Evolutionary conservation across 2,797 vertebrate genomes (phyloP), one percentile per base, ranked within the genome.

Genomic region (Ctenosaura bakeri): DNA sequence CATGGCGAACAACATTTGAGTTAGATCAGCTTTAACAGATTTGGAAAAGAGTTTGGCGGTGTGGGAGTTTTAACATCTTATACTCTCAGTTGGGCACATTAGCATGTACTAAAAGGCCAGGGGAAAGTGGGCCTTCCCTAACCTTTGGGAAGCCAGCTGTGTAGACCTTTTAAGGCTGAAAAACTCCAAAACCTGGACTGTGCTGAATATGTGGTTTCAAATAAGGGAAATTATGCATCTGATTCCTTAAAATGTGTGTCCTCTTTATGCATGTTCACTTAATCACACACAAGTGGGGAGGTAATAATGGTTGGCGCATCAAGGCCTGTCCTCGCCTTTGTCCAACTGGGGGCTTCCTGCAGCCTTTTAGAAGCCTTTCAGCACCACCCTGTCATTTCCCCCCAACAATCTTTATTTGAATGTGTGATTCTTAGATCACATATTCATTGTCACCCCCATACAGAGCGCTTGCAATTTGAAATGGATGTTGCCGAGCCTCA

Each of bases 291-390:
- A 56, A 35, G 76, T 54, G 73, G 26, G 32, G 20, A 52, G n/a
- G 56, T 38, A 46, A 62, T n/a, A 20, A 2, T 4, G 82, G 52
- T 80, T 76, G 89, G 89, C 89, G 71, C 64, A 80, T 80, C 83
- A 77, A 82, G 79, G 66, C 78, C 79, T 42, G 18, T 20, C 35
- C 42, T 81, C n/a, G 77, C 38, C 82, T 74, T 87, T 82, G 85
- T 90, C 69, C 88, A 76, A 66, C 42, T 87, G 42, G 24, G 66
- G 84, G 69, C 35, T 90, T 85, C 79, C 42, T 4, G 42, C 62
- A 87, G 85, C 85, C 76, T 56, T 56, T 87, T 76, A 82, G 24
- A 26, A 46, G 32, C 73, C 82, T 83, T 90, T 92, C 73, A 77
- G 87, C 84, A 69, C 71, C 7, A n/a, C 89, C 56, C 85, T 76